A percentile compares a stretch with the other conserved stretches of the same genome.
These are phyloP conservation scores for Tretioscincus oriximinensis DNA, from an alignment of 2,113 vertebrate genomes.

Conservation along the genomic window DNA sequence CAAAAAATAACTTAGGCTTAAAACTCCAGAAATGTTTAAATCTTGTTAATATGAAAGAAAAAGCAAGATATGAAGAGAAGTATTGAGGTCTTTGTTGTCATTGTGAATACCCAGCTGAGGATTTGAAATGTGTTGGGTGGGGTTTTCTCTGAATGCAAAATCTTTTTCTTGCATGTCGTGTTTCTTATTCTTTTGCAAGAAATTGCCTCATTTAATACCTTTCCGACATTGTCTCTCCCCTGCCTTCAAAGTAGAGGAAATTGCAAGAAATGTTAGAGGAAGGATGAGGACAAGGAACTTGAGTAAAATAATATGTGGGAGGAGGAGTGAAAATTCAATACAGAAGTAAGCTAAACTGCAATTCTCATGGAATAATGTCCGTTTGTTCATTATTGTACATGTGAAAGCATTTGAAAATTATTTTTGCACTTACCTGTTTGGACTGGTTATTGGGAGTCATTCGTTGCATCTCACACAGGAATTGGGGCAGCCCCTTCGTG, in stretches of 20 bases:
- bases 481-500: no score
- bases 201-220: neutral
- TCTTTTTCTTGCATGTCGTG: neutral
- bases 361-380: neutral
- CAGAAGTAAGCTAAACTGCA: neutral
- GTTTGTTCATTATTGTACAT: neutral
- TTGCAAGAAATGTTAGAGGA: neutral
- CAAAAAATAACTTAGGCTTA: neutral
- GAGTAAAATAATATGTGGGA: neutral
- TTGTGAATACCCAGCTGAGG: neutral
- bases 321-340: neutral
- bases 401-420: neutral
- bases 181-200: conserved; percentile 11
- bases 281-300: neutral
- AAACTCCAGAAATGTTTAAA: neutral
- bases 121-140: neutral
- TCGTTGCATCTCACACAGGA: no score
- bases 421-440: neutral
- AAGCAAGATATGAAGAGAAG: neutral
- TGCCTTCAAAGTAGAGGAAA: neutral
- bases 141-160: neutral
- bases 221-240: neutral
- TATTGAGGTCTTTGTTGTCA: neutral
- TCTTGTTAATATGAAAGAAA: conserved; percentile 1
- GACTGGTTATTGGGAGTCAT: no score